Conservation (phyloP, 2,113 vertebrate genomes). For the Dolichallabes microphthalmus region DNA sequence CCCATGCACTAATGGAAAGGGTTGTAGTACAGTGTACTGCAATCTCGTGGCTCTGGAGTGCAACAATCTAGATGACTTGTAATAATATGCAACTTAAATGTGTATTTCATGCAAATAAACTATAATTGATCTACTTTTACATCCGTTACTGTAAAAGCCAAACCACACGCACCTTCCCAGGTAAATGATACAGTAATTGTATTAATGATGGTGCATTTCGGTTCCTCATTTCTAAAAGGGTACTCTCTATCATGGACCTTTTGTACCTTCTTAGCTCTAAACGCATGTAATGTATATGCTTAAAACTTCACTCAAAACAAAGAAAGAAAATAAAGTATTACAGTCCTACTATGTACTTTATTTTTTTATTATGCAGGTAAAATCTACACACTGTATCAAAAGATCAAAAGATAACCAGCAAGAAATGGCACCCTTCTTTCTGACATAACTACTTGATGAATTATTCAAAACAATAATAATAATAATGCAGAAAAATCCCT, state of each 20-base stretch:
- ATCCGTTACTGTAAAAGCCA: not conserved
- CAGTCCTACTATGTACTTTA: not conserved
- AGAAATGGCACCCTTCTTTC: not conserved
- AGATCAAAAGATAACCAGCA: not conserved
- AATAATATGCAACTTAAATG: not conserved
- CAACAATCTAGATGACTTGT: not conserved
- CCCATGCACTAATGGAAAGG: conserved; percentile 10
- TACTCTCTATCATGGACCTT: not conserved
- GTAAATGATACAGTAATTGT: not conserved
- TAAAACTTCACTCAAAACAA: not conserved
- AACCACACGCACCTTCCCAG: not conserved
- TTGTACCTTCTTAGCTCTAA: not conserved
- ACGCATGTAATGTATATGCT: not conserved
- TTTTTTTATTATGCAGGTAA: not conserved
- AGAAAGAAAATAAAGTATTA: not conserved
- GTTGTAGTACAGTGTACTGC: not conserved
- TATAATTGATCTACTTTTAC: not conserved
- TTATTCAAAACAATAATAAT: not conserved
- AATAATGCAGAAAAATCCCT: not conserved
- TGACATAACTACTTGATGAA: not conserved
- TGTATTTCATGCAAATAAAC: no score
- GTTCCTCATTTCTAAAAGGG: not conserved
- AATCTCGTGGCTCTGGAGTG: not conserved
- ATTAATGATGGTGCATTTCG: not conserved
- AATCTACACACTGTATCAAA: not conserved